Percentiles rank a stretch among this genome's conserved stretches.
Conservation (phyloP, 2,113 vertebrate species). For the Muntiacus muntjak region DNA sequence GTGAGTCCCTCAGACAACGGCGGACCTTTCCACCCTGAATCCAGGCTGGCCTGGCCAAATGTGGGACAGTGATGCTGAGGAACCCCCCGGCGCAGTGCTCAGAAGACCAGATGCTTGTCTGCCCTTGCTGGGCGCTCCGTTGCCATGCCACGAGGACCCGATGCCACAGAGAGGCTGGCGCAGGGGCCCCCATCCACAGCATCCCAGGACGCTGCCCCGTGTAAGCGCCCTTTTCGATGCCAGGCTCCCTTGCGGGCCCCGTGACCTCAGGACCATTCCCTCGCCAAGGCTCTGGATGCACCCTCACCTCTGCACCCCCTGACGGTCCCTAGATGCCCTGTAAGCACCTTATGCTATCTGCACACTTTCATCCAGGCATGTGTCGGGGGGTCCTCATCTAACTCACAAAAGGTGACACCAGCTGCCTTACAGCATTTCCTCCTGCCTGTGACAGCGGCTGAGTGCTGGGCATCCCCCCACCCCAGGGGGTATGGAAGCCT, state of each 20-base stretch:
- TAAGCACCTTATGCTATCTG: background rate
- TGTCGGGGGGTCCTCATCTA: background rate
- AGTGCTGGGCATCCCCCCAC: background rate
- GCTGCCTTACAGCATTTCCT: background rate
- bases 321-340: background rate
- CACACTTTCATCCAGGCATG: background rate
- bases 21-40: background rate
- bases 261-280: background rate
- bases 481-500: background rate
- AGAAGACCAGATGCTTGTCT: background rate
- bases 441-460: background rate
- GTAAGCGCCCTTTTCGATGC: rapidly evolving
- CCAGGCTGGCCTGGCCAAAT: background rate
- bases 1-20: background rate
- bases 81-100: background rate
- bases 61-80: background rate
- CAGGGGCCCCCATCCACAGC: background rate
- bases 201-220: rapidly evolving
- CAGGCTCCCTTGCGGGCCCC: background rate
- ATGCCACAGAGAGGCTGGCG: background rate
- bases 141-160: rapidly evolving
- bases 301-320: background rate
- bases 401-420: background rate
- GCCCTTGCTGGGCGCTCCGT: background rate
- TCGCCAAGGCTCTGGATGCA: rapidly evolving